Percentiles rank a stretch among this genome's conserved stretches.
These are phyloP conservation scores for Eufriesea mexicana DNA, from an alignment of 1,140 invertebrate species.

Conservation along the genomic window DNA sequence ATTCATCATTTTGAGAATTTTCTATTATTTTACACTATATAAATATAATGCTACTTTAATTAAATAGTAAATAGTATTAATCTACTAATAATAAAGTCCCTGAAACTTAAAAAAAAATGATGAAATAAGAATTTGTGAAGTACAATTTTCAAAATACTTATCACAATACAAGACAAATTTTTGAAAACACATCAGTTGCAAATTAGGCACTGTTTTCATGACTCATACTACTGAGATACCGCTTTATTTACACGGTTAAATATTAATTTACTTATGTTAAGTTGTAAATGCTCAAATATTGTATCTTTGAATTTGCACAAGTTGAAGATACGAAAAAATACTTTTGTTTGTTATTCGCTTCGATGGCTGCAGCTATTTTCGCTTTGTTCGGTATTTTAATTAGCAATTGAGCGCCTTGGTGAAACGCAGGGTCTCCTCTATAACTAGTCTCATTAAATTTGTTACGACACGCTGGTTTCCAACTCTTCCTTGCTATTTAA, in stretches of 20 bases:
- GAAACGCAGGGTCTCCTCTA: conserved; percentile 20
- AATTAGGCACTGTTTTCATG: background rate
- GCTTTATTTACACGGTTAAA: background rate
- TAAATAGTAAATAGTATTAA: background rate
- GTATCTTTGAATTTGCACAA: background rate
- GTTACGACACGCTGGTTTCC: conserved; percentile 23
- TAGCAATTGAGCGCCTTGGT: conserved; percentile 41
- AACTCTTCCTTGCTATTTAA: conserved; percentile 19
- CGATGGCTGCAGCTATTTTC: conserved; percentile 2
- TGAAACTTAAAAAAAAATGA: too few relatives aligned
- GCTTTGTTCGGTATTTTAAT: conserved; percentile 42
- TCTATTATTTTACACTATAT: background rate
- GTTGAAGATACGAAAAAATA: background rate
- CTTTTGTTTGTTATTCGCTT: background rate
- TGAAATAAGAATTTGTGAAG: too few relatives aligned
- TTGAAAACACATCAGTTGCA: background rate
- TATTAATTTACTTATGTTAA: background rate
- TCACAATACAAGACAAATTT: too few relatives aligned
- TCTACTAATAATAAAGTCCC: background rate
- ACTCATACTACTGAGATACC: background rate
- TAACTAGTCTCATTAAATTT: conserved; percentile 40
- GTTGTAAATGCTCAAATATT: background rate
- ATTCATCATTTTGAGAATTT: background rate
- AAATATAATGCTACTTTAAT: background rate
- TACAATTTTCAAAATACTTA: too few relatives aligned